Evolutionary conservation across 2,888 invertebrate species (phyloP).

Genomic region (Cryptocheilus praepositus): DNA sequence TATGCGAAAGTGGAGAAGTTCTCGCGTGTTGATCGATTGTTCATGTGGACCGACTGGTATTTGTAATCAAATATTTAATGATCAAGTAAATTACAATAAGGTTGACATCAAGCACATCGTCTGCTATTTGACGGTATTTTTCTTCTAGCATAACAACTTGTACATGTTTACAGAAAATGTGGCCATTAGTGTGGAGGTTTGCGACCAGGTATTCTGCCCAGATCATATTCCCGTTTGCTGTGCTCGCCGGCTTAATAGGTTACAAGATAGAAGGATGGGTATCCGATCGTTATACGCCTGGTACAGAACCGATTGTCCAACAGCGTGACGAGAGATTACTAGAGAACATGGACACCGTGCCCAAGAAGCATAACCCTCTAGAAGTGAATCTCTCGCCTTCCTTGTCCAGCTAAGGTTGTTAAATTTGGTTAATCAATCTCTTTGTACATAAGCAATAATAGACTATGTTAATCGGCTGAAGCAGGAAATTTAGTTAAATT

Average conservation of each 20-base stretch:
- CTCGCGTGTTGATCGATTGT: too few species aligned
- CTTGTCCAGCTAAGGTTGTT: constrained; percentile 29
- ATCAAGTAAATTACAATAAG: too few species aligned
- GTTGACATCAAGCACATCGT: too few species aligned
- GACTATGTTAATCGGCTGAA: background rate
- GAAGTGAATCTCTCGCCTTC: constrained; percentile 73
- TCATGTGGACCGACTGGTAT: too few species aligned
- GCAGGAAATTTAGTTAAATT: background rate
- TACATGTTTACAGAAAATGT: constrained; percentile 78
- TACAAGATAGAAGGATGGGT: constrained; percentile 87
- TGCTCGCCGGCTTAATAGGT: constrained; percentile 88
- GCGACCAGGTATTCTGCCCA: constrained; percentile 86
- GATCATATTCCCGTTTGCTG: constrained; percentile 89
- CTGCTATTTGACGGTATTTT: too few species aligned
- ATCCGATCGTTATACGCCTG: constrained; percentile 85
- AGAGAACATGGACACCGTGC: constrained; percentile 55
- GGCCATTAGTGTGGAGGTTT: constrained; percentile 83
- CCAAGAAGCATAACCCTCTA: constrained; percentile 65
- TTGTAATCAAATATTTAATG: too few species aligned
- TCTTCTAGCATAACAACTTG: too few species aligned
- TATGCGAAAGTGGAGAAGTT: too few species aligned
- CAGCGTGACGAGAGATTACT: constrained; percentile 68
- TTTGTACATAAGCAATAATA: background rate
- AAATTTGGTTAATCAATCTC: background rate
- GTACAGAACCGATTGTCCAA: constrained; percentile 64